Evolutionary conservation across 1,140 invertebrate genomes (phyloP).

Genomic region (Heliothis virescens): DNA sequence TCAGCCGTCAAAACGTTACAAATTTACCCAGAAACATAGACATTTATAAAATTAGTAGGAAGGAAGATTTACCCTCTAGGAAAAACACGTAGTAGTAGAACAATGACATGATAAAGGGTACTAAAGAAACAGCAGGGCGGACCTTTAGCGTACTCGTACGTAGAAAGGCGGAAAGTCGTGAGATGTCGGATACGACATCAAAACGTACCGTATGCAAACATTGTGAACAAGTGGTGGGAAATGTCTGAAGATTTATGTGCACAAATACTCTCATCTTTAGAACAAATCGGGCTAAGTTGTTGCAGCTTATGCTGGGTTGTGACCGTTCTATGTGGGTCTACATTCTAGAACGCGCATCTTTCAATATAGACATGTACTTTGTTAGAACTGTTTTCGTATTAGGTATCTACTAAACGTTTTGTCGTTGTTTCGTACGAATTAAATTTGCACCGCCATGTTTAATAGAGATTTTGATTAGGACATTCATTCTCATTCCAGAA

Average conservation of each 20-base stretch:
- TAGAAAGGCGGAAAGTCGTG: constrained; percentile 78
- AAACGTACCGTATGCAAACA: constrained; percentile 68
- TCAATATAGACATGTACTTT: not conserved
- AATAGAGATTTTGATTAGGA: too few species aligned
- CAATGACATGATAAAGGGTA: constrained; percentile 3
- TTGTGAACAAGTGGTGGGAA: constrained; percentile 42
- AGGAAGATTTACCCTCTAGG: not conserved
- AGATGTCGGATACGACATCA: constrained; percentile 73
- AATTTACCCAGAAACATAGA: too few species aligned
- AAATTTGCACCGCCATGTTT: too few species aligned
- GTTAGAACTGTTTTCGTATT: not conserved
- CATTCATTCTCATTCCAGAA: too few species aligned
- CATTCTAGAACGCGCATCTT: constrained; percentile 10
- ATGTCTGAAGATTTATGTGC: constrained; percentile 19
- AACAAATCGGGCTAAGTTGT: not conserved
- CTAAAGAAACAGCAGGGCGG: constrained; percentile 25
- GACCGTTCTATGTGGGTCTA: not conserved
- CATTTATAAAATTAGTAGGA: too few species aligned
- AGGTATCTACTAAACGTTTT: not conserved
- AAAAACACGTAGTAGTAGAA: not conserved
- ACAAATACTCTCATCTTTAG: constrained; percentile 24
- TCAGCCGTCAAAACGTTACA: too few species aligned
- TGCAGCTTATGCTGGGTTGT: not conserved
- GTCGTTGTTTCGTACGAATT: not conserved
- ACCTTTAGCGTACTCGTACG: constrained; percentile 73